Evolutionary conservation across 2,888 invertebrate species (phyloP).

Genomic region (Leptopilina syphax): DNA sequence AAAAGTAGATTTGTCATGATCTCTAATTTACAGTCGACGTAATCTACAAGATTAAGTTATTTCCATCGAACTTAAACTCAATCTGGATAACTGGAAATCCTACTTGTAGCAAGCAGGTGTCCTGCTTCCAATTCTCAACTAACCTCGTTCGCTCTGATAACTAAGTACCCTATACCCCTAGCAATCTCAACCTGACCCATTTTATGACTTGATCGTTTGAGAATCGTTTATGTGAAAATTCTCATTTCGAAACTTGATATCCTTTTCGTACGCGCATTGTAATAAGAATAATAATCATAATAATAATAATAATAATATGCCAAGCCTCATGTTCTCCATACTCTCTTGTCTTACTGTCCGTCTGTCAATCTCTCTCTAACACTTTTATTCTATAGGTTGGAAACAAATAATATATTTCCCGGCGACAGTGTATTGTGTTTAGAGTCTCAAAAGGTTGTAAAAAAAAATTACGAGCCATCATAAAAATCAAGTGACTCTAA

Average conservation of each 20-base stretch:
- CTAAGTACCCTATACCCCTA: constrained; percentile 56
- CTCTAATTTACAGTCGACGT: not conserved
- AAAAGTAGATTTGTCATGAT: constrained; percentile 12
- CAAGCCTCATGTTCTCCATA: not conserved
- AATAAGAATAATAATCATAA: constrained; percentile 9
- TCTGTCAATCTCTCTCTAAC: not conserved
- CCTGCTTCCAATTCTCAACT: constrained; percentile 61
- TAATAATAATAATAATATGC: not conserved
- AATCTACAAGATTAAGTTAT: constrained; percentile 29
- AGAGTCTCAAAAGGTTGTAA: too few species aligned
- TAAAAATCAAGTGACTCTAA: too few species aligned
- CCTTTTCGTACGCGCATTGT: constrained; percentile 28
- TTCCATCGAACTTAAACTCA: constrained; percentile 27
- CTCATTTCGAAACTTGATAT: constrained; percentile 19
- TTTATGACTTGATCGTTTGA: constrained; percentile 29
- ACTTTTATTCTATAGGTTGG: too few species aligned
- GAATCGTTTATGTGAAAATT: constrained; percentile 25
- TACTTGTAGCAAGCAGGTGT: constrained; percentile 33
- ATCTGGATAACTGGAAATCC: constrained; percentile 24
- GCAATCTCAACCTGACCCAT: constrained; percentile 58
- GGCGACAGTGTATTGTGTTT: too few species aligned
- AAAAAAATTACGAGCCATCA: too few species aligned
- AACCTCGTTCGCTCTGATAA: constrained; percentile 65
- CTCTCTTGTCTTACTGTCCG: not conserved
- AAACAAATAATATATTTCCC: too few species aligned